These are phyloP conservation scores for Agrotis puta DNA, from an alignment of 2,888 invertebrate genomes.

Conservation along the genomic window DNA sequence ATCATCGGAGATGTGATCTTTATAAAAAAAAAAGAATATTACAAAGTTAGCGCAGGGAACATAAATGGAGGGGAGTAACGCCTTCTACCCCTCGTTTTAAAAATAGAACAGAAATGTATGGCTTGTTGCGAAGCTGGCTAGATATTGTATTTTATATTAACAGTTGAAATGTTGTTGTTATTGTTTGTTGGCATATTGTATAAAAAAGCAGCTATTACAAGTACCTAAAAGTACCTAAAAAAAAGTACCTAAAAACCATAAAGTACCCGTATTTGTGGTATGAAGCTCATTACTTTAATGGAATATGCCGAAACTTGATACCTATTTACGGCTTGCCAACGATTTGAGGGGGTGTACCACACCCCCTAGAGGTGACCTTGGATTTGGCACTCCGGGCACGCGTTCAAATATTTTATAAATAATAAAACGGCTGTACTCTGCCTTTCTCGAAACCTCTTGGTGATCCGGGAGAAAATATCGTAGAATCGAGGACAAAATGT, in stretches of 20 bases:
- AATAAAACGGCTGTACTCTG: conserved; percentile 26
- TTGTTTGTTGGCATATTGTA: no score
- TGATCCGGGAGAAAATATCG: conserved; percentile 21
- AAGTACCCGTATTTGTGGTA: conserved; percentile 7
- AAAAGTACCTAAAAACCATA: not conserved
- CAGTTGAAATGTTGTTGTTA: no score
- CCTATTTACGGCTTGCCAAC: conserved; percentile 34
- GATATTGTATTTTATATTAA: not conserved
- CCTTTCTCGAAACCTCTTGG: conserved; percentile 3
- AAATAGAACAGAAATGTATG: conserved; percentile 32
- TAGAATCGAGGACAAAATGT: not conserved
- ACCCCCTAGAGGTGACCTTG: conserved; percentile 50
- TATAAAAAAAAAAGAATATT: conserved; percentile 43
- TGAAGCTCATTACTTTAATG: conserved; percentile 41
- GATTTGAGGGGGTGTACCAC: conserved; percentile 33
- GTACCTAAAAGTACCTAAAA: no score
- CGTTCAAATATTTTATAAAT: conserved; percentile 51
- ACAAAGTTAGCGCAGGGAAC: conserved; percentile 29
- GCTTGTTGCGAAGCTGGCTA: conserved; percentile 9
- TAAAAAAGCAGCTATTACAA: not conserved
- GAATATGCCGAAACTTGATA: conserved; percentile 53
- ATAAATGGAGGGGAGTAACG: conserved; percentile 41
- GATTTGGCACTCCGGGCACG: conserved; percentile 35
- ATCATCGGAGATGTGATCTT: conserved; percentile 41
- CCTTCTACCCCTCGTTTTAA: conserved; percentile 36